Base-by-base conservation (phyloP, 2,888 invertebrate genomes). In the Criorhina ranunculi region DNA sequence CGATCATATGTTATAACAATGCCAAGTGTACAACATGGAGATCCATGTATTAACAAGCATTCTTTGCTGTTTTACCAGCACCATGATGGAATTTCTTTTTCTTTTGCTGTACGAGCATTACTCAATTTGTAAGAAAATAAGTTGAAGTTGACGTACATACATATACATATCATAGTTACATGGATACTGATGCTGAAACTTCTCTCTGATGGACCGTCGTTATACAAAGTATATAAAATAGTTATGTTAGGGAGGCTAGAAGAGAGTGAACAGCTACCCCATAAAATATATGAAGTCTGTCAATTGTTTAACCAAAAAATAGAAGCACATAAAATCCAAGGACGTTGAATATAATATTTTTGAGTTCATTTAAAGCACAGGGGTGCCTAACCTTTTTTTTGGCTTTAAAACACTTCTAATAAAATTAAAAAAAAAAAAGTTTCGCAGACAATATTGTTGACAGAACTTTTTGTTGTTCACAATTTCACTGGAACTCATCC, bases 41-140 rank as follows among this genome's bases (percentile, higher is more conserved):
- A 73, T 78, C 73, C 72, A 77, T 78, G 82, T 83, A 67, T 55
- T 72, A 55, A 83, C 78, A 83, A 17, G 42, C 46, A 69, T 78
- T 73, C 67, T 73, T 24, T 67, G 40, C 11, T 42, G 44, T 67
- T 24, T 24, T 76, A 67, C 67, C 40, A 67, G 60, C 67, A 78
- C 57, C 83, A 62, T 73, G 78, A 69, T 33, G 69, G 78, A 83
- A 83, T 83, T 67, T 55, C 19, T 46, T 33, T 57, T 57, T 46
- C 5, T 60, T 24, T 70, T 64, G 33, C 57, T 37, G 37, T 49
- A 67, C 46, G 15, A 12, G 49, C 59, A 72, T 60, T 72, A 53
- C 19, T 55, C 67, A 67, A 80, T 75, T 77, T 77, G 53, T 62
- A 51, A 37, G 44, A 49, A 40, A 51, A 40, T 44, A 17, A 31